Conservation (phyloP, 2,113 vertebrate genomes). For the Clarias macrocephalus region DNA sequence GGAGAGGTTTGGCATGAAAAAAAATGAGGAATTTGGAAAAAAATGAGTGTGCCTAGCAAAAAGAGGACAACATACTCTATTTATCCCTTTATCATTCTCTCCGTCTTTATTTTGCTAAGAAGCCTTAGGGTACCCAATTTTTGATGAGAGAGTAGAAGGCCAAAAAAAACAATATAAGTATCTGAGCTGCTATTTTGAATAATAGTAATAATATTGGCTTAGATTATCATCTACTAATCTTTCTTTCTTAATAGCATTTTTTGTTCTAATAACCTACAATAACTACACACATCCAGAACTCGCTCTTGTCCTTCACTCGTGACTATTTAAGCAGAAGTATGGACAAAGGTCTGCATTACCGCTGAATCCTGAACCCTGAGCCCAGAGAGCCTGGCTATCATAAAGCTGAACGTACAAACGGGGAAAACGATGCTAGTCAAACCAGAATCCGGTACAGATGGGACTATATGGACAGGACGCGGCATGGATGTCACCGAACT, state of each 20-base stretch:
- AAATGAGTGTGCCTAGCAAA: slow-evolving; percentile 7
- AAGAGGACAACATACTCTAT: slow-evolving; percentile 9
- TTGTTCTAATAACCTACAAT: not conserved
- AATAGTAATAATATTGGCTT: not conserved
- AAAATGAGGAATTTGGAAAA: slow-evolving; percentile 29
- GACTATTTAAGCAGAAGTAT: too few species aligned
- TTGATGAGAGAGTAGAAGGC: not conserved
- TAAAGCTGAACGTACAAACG: too few species aligned
- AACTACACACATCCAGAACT: too few species aligned
- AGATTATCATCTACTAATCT: not conserved
- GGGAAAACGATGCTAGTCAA: too few species aligned
- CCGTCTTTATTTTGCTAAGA: not conserved
- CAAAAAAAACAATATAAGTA: not conserved
- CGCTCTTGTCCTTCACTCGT: not conserved
- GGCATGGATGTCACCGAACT: too few species aligned
- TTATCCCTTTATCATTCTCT: slow-evolving; percentile 39
- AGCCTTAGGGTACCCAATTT: not conserved
- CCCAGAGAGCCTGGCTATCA: too few species aligned
- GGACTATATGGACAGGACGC: too few species aligned
- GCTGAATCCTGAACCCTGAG: too few species aligned
- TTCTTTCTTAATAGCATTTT: not conserved
- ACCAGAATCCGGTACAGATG: too few species aligned
- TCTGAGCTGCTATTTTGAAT: not conserved
- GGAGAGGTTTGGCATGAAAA: slow-evolving; percentile 44
- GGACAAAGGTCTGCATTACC: too few species aligned